Evolutionary conservation across 1,140 invertebrate species (phyloP), one percentile per base, ranked within the genome.

Genomic region (honey bee (Apis mellifera)): DNA sequence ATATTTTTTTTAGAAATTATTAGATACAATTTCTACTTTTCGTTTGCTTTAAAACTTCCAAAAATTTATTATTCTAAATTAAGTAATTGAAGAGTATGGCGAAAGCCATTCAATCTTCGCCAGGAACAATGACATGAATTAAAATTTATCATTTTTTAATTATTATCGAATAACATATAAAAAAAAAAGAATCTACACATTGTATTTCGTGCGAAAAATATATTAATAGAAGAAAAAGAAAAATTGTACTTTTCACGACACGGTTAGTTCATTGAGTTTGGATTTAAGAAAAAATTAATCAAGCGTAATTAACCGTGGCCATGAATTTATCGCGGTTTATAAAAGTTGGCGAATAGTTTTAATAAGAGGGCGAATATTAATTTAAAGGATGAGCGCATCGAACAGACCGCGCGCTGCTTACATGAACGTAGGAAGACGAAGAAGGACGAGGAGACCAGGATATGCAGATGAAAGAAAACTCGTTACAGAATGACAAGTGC

Each of bases 391-490:
- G 85, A 76, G 70, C 78, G 85, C 48, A 71, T 73, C 82, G 66
- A 77, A 50, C 65, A 72, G 57, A 57, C n/a, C n/a, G n/a, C 84
- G 72, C 78, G 87, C 86, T 85, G 85, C 86, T 88, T 87, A 84
- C 78, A 79, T 87, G 32, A 76, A 59, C 69, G 65, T 55, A 70
- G 73, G 26, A 59, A 62, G 32, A 52, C 48, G 73, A 88, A 85
- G 86, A 80, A 88, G 79, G 72, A 50, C 74, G 62, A 60, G 71
- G 62, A 60, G 71, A 74, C 9, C 70, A 70, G 83, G 72, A 81
- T 87, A 88, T 80, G 84, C 84, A 86, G 86, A 88, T 89, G 84
- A 89, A 89, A 89, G 87, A 89, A 89, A 89, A 85, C 87, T 89
- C 86, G 86, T 89, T 89, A 89, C 86, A 86, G 81, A 72, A 86